These are phyloP conservation scores for Monopis laevigella DNA, from an alignment of 2,888 invertebrate genomes.

Conservation along the genomic window DNA sequence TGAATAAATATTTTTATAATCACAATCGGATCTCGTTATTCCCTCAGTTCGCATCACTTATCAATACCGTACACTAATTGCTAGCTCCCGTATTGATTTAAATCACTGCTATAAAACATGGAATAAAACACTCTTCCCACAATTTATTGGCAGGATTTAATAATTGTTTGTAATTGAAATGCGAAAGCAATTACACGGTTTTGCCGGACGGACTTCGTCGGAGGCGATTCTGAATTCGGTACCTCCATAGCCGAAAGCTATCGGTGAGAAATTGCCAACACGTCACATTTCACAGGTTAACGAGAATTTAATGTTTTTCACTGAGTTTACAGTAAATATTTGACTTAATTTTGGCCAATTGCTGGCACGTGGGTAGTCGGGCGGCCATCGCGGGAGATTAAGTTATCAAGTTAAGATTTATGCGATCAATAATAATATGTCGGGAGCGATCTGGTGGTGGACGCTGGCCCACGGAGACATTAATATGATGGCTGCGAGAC, in stretches of 20 bases:
- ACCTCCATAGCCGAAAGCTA: conserved; percentile 31
- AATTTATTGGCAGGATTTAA: conserved; percentile 37
- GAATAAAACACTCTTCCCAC: conserved; percentile 24
- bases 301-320: conserved; percentile 21
- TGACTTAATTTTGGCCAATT: conserved; percentile 10
- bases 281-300: conserved; percentile 23
- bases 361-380: conserved; percentile 21
- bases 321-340: conserved; percentile 11
- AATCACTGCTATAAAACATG: conserved; percentile 31
- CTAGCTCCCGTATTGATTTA: conserved; percentile 32
- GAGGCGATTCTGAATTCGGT: conserved; percentile 7
- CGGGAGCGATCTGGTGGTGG: conserved; percentile 20
- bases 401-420: conserved; percentile 44
- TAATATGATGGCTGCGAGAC: conserved; percentile 20
- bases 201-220: not conserved
- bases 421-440: conserved; percentile 36
- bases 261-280: conserved; percentile 21
- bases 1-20: conserved; percentile 5
- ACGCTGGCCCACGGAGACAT: conserved; percentile 20
- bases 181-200: conserved; percentile 25
- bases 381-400: conserved; percentile 34
- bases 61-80: conserved; percentile 26
- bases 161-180: conserved; percentile 45
- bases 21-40: conserved; percentile 4
- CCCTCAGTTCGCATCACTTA: conserved; percentile 5